These are phyloP conservation scores for Stratiomys singularior DNA, from an alignment of 2,888 invertebrate genomes.

Conservation along the genomic window DNA sequence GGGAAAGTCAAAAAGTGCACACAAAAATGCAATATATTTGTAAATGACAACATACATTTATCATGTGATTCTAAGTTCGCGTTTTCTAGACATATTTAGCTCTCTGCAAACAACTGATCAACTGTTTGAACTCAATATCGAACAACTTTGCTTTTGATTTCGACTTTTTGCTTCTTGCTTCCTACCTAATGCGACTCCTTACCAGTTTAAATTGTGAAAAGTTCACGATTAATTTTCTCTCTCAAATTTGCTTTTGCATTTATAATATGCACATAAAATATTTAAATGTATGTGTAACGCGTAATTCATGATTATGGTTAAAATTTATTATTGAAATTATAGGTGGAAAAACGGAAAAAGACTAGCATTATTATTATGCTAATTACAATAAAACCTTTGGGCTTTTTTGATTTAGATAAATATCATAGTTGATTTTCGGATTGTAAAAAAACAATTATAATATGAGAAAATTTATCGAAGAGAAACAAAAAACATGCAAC, in stretches of 20 bases:
- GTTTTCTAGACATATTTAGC: not conserved
- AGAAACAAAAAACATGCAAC: not conserved
- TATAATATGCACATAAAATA: not conserved
- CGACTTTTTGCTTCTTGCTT: not conserved
- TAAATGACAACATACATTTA: slow-evolving; percentile 1
- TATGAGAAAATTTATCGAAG: not conserved
- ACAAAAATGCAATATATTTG: slow-evolving; percentile 30
- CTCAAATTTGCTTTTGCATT: slow-evolving; percentile 3
- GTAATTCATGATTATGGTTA: slow-evolving; percentile 8
- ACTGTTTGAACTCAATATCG: too few species aligned
- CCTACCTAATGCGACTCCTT: not conserved
- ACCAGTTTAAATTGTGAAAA: not conserved
- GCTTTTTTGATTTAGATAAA: slow-evolving; percentile 42
- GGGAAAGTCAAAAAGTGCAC: slow-evolving; percentile 22
- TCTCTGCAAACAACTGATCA: not conserved
- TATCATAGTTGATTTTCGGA: slow-evolving; percentile 40
- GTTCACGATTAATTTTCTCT: not conserved
- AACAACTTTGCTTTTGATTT: slow-evolving; percentile 4
- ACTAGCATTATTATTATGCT: slow-evolving; percentile 15
- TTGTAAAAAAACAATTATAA: not conserved
- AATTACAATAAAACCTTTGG: not conserved
- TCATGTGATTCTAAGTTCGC: slow-evolving; percentile 7
- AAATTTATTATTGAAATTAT: not conserved
- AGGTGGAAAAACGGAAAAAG: slow-evolving; percentile 10
- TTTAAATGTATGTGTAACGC: not conserved